Evolutionary conservation across 1,140 invertebrate genomes (phyloP).

Genomic region (Marisa cornuarietis): DNA sequence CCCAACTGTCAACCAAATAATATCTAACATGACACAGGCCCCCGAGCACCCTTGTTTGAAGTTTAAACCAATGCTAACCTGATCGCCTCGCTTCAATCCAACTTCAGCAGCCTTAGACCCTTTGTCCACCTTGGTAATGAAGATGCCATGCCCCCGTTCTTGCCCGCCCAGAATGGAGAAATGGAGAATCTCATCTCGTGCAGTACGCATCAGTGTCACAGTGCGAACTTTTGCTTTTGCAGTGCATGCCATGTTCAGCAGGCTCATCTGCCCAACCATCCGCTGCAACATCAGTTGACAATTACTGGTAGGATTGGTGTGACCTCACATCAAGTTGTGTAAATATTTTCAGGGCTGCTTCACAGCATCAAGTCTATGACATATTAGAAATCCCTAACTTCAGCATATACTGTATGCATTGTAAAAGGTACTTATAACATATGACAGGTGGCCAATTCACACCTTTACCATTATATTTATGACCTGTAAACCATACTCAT

Average conservation of each 20-base stretch:
- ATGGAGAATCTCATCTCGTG: conserved; percentile 85
- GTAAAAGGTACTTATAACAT: no score
- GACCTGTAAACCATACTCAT: neutral
- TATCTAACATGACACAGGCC: neutral
- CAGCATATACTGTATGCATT: no score
- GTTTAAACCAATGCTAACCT: conserved; percentile 66
- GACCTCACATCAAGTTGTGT: neutral
- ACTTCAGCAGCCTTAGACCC: conserved; percentile 94
- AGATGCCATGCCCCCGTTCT: conserved; percentile 90
- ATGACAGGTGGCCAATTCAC: no score
- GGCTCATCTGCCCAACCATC: conserved; percentile 71
- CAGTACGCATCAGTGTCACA: conserved; percentile 89
- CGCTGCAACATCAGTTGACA: conserved; percentile 39
- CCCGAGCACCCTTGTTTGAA: no score
- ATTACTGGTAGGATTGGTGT: no score
- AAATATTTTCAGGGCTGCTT: neutral
- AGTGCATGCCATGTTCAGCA: conserved; percentile 95
- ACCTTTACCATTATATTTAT: no score
- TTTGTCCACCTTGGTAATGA: conserved; percentile 92
- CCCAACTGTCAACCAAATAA: neutral
- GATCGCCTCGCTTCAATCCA: conserved; percentile 96
- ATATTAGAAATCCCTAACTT: no score
- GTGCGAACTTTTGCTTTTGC: conserved; percentile 92
- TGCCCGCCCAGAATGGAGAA: conserved; percentile 91
- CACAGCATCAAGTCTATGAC: no score